A percentile compares a stretch with the other conserved stretches of the same genome.
phyloP scores from a whole-genome alignment of 2,888 invertebrate genomes.

The Nudaria mundana region DNA sequence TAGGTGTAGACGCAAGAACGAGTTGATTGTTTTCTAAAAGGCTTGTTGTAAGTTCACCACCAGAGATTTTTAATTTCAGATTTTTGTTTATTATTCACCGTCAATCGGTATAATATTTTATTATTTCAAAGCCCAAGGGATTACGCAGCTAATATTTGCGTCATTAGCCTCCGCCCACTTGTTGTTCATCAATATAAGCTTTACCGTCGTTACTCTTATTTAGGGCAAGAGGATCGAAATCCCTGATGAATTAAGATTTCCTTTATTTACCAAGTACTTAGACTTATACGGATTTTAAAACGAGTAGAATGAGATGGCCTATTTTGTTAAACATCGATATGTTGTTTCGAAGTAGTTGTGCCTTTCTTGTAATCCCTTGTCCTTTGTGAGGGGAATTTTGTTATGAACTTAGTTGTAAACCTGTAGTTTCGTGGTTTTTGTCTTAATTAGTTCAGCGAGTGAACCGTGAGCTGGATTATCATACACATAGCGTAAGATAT shows the following conservation, averaged over 20 bases:
- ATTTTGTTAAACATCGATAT: slow-evolving; percentile 17
- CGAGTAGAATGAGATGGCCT: slow-evolving; percentile 13
- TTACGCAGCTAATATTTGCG: too few relatives aligned
- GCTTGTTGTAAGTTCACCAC: too few relatives aligned
- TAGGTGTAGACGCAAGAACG: not conserved
- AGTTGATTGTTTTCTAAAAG: too few relatives aligned
- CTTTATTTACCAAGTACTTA: slow-evolving; percentile 7
- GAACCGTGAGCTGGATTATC: too few relatives aligned
- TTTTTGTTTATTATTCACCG: too few relatives aligned
- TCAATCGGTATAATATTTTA: too few relatives aligned
- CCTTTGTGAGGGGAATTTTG: not conserved
- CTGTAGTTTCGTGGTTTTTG: not conserved
- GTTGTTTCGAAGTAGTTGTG: slow-evolving; percentile 5
- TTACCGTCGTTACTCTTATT: slow-evolving; percentile 5
- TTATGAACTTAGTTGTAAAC: slow-evolving; percentile 1
- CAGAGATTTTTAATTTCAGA: too few relatives aligned
- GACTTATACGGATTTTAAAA: slow-evolving; percentile 20
- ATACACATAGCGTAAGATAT: too few relatives aligned
- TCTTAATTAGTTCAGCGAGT: not conserved
- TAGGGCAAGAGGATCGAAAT: slow-evolving; percentile 1
- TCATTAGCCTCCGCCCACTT: slow-evolving; percentile 2
- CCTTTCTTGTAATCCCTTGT: not conserved
- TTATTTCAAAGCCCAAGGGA: too few relatives aligned
- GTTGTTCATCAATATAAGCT: slow-evolving; percentile 1
- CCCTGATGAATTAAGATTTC: slow-evolving; percentile 15